Evolutionary conservation across 2,113 vertebrate genomes (phyloP), one percentile per base, ranked within the genome.

Genomic region (Crotalus viridis): DNA sequence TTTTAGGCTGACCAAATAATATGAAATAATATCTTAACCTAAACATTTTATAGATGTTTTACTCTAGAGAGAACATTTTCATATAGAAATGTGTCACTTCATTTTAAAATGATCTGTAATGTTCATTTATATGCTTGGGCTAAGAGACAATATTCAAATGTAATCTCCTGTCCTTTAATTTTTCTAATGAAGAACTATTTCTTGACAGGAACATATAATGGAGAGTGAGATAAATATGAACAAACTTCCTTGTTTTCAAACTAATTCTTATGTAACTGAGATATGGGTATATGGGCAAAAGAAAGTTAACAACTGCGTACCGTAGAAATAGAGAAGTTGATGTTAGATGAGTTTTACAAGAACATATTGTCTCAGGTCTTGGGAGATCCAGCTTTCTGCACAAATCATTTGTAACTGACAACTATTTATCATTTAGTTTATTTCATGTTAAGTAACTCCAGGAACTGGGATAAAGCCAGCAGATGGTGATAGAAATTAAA

Each of bases 401-500:
- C 96, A 96, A 96, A 95, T 95, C 1, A 96, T 97, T 96, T 97
- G 95, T 97, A 97, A 96, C 94, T 95, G 97, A 97, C 97, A 97
- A 96, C 96, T 94, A 95, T 97, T 97, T 96, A 97, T 96, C 94
- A 97, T 96, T 97, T 96, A 95, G 94, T 95, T 95, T 91, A 95
- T 93, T 95, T 96, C 96, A 96, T 97, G 96, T 88, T 96, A 96
- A 92, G 93, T 91, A 96, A 97, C 95, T 95, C 93, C 95, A 96
- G 96, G 95, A 97, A 96, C 94, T 92, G 89, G 94, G 95, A 96
- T 95, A 91, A 92, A 95, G 95, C 93, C 96, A 96, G 93, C 97
- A 97, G 96, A 96, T 97, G 97, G 97, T 95, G 89, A 94, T 94
- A 96, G 96, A 97, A 97, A 97, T 97, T 96, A 97, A 97, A 94